Base-by-base conservation (phyloP, 1,140 invertebrate genomes). In the Tetraneura akinire region DNA sequence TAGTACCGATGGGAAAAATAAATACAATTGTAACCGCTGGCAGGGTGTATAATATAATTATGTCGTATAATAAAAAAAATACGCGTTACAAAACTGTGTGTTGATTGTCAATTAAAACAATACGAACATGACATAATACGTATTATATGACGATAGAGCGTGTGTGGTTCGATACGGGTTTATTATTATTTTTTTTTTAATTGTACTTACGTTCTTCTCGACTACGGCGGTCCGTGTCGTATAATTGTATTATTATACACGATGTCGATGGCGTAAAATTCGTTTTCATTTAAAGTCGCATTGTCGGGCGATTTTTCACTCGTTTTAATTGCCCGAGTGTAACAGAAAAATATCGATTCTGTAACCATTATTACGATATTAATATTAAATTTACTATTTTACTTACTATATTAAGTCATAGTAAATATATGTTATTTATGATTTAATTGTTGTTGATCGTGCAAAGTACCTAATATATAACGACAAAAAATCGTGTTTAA, bases 41-140 rank as follows among this genome's bases (percentile, higher is more conserved):
- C 60, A n/a, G 29, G 18, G 14, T 62, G 21, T 29, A 29, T 14
- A 26, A 6, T 62, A 1, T 14, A 32, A 14, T 13, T 10, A 5
- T 13, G 13, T 1, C 55, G 26, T 29, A 1, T 62, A 62, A n/a
- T n/a, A n/a, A n/a, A n/a, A n/a, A n/a, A n/a, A n/a, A n/a, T n/a
- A n/a, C n/a, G n/a, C n/a, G n/a, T 62, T 62, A 62, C n/a, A 45
- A 68, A 68, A 68, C 64, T 26, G 37, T 45, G 64, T 23, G 64
- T 64, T 64, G 64, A 68, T 68, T 68, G 64, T 68, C 64, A 45
- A 45, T 68, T 68, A 45, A 68, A 68, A 68, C 64, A 68, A 45
- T 45, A 9, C 18, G n/a, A 68, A 21, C 23, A 42, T 45, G 26
- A 45, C 37, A 32, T 45, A 45, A 68, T 68, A 45, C 64, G 62